Evolutionary conservation across 2,888 invertebrate genomes (phyloP), one percentile per base, ranked within the genome.

Genomic region (Oegoconia quadripuncta): DNA sequence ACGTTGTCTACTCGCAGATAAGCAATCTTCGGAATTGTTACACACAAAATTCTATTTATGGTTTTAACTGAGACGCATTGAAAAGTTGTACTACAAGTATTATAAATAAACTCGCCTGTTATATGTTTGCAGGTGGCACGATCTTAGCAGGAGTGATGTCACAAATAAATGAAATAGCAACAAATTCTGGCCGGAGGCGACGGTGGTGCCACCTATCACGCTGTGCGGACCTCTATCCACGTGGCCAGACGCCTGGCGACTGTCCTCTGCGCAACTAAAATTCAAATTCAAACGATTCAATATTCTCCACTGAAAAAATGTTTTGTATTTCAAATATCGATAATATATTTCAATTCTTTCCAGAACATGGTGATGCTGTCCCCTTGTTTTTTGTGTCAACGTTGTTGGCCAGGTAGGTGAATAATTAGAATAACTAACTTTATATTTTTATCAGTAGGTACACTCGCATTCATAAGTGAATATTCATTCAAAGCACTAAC

Each of bases 191-290:
- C 29, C 29, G 37, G 20, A 25, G 20, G 25, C 15, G 25, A 41
- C 16, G 17, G 35, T 26, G 33, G 44, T 40, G 50, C 41, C 44
- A 42, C 44, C 37, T 47, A 41, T 39, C 36, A 30, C 17, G 23
- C 28, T 18, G 29, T 26, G 23, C 15, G 34, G 29, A 7, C 13
- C 16, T 2, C 30, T 55, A 35, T 52, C 70, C 73, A 65, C 66
- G 64, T 55, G 68, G 58, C 58, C 47, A 40, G 60, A 42, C 61
- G 48, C 40, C 40, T 41, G 54, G 22, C 52, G 57, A 76, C 71
- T 74, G 74, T 39, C 44, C 42, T 26, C 34, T 41, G 43, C 42
- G 34, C 34, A 43, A 42, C 47, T 43, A 51, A 55, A 51, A 50
- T 55, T 48, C 44, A 41, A 61, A 69, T 65, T 59, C 38, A 48